Evolutionary conservation across 2,797 vertebrate species (phyloP), one percentile per base, ranked within the genome.

Genomic region (Toxotes lorentzi): DNA sequence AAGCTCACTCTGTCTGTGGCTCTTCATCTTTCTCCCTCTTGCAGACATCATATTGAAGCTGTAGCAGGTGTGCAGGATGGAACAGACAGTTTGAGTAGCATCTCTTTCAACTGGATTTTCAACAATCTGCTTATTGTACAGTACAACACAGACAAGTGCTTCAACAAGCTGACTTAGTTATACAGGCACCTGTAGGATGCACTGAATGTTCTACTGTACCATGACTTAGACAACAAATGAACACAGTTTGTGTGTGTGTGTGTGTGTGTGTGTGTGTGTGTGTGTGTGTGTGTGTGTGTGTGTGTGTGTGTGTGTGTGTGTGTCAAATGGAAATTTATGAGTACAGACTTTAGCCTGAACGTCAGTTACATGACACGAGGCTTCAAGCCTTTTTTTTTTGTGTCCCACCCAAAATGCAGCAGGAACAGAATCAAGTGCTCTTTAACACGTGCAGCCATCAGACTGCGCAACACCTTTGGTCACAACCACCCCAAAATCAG

Each of bases 61-160:
- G 24, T 77, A 76, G 61, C 72, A 50, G 41, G 35, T 81, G 78
- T 72, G 17, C 47, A 57, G 10, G 32, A 63, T 62, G 13, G 65
- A 79, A 47, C 65, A 41, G 40, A 72, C 48, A 14, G 56, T 50
- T 47, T 48, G 4, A 75, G 32, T 5, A 32, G 41, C 13, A 32
- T 66, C 60, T 73, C 47, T 53, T 23, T 65, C 56, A 64, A 11
- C 50, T 74, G 51, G 60, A 70, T 63, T 76, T 70, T 73, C 6
- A 40, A 34, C 51, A 38, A 16, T 60, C 23, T 6, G 32, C 23
- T 6, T 50, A 14, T 56, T 73, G 60, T 45, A 45, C 21, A 53
- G 9, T 7, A 19, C 60, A 56, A 43, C 32, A 67, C 63, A 19
- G 2, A 41, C 62, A 66, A 67, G 67, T 47, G 24, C 13, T 23